A percentile compares a stretch with the other conserved stretches of the same genome.
Evolutionary conservation across 2,113 vertebrate species (phyloP).

Genomic region (Lutjanus erythropterus): DNA sequence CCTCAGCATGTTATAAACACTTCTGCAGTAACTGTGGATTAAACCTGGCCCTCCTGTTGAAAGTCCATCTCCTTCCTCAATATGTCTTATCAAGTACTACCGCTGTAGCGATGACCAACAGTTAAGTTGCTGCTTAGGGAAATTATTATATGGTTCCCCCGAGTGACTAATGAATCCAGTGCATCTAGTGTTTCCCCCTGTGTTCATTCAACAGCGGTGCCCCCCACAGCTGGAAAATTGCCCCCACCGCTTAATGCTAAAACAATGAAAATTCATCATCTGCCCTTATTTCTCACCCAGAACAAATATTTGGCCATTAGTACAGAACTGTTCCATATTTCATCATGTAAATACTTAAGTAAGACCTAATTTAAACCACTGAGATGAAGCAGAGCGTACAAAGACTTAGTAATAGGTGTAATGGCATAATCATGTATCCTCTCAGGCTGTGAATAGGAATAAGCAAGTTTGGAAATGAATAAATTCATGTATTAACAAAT

Average conservation of each 20-base stretch:
- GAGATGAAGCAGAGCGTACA: slow-evolving; percentile 5
- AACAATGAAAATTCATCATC: slow-evolving; percentile 65
- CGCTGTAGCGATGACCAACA: slow-evolving; percentile 19
- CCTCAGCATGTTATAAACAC: slow-evolving; percentile 13
- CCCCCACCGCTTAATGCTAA: slow-evolving; percentile 56
- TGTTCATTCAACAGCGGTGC: slow-evolving; percentile 34
- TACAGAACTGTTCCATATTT: slow-evolving; percentile 53
- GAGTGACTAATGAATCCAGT: slow-evolving; percentile 55
- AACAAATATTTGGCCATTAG: slow-evolving; percentile 70
- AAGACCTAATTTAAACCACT: slow-evolving; percentile 23
- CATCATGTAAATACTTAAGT: slow-evolving; percentile 49
- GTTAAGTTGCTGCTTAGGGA: slow-evolving; percentile 44
- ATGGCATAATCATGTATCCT: slow-evolving; percentile 12
- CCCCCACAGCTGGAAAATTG: slow-evolving; percentile 58
- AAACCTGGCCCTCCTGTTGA: neutral
- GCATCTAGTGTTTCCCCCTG: slow-evolving; percentile 27
- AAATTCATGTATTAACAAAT: slow-evolving; percentile 4
- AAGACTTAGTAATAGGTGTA: slow-evolving; percentile 31
- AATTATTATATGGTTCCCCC: slow-evolving; percentile 32
- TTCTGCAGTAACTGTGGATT: neutral
- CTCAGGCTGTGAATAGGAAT: neutral
- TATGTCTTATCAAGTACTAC: slow-evolving; percentile 20
- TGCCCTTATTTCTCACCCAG: slow-evolving; percentile 44
- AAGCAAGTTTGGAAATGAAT: slow-evolving; percentile 9
- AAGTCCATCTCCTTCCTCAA: slow-evolving; percentile 12